These are phyloP conservation scores for Jordanella pulchra DNA, from an alignment of 2,797 vertebrate species.

Conservation along the genomic window DNA sequence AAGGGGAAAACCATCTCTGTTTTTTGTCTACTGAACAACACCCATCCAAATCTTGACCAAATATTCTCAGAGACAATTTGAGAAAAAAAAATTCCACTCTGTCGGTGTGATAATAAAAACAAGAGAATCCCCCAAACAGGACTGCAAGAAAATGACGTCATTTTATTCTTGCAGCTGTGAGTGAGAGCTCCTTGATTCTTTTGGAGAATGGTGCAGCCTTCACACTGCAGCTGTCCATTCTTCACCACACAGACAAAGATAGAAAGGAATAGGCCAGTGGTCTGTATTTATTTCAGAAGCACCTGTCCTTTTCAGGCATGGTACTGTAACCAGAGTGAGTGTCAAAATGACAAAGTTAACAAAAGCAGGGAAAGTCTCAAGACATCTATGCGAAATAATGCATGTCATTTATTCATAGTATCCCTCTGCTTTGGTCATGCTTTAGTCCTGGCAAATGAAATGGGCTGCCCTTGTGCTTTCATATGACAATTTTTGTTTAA, in stretches of 20 bases:
- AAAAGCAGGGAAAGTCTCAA: constrained; percentile 58
- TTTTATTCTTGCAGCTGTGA: too few relatives aligned
- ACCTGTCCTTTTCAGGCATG: constrained; percentile 48
- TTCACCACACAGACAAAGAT: constrained; percentile 53
- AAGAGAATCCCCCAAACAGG: too few relatives aligned
- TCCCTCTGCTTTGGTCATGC: constrained; percentile 62
- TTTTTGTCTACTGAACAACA: too few relatives aligned
- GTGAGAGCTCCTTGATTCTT: too few relatives aligned
- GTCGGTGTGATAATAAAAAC: too few relatives aligned
- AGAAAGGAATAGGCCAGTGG: constrained; percentile 45
- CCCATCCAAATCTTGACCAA: too few relatives aligned
- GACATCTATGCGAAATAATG: constrained; percentile 67
- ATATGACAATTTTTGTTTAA: constrained; percentile 49
- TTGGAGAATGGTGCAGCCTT: constrained; percentile 17
- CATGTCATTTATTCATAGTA: constrained; percentile 76
- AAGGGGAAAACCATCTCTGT: too few relatives aligned
- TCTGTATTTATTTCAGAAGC: constrained; percentile 54
- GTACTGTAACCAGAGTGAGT: constrained; percentile 35
- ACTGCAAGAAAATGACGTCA: too few relatives aligned
- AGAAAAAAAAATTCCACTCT: too few relatives aligned
- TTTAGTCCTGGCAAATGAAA: constrained; percentile 64
- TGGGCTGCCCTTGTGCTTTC: constrained; percentile 43
- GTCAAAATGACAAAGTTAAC: constrained; percentile 52
- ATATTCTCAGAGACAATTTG: too few relatives aligned
- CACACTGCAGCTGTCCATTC: constrained; percentile 55